Base-by-base conservation (phyloP, 2,113 vertebrate genomes). In the Dromaius novaehollandiae region DNA sequence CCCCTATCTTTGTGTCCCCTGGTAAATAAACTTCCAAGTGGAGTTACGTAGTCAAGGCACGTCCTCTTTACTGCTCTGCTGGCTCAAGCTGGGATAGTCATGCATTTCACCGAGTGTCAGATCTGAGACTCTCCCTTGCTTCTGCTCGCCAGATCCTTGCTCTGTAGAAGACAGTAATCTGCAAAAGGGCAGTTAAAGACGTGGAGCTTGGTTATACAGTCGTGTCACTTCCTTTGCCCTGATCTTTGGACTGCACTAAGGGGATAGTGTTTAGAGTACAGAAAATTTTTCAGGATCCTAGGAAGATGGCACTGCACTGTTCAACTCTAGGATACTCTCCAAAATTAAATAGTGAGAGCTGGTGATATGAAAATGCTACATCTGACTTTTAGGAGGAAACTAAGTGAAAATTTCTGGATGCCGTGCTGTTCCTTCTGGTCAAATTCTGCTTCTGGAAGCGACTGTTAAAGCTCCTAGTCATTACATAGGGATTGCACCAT, bases 51-150 rank as follows among this genome's bases (percentile, higher is more conserved):
- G 97, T 96, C 95, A 63, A 82, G 94, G 95, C 96, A 96, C 89
- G 85, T 95, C 71, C 0, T 0, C 69, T 55, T 60, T 53, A 85
- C 90, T 46, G 50, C 82, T 78, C 94, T 44, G 82, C 74, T 81
- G 20, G 88, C 91, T 95, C 44, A 25, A 10, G 82, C 93, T 82
- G 91, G 80, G 95, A 92, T 95, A 96, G 95, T 94, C 96, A 93
- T 85, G 96, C 66, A 1, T 95, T 92, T 97, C 95, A 34, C 40
- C 2, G 0, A 58, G 94, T 11, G 88, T 85, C 96, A 68, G 73
- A 91, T 82, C 93, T 65, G 78, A 96, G 91, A 34, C 2, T 9
- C 86, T 94, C 84, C 71, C 74, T 44, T 66, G 88, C 91, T 82
- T 50, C 88, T 95, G 69, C 78, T 84, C 26, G 77, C 87, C 36